Evolutionary conservation across 1,140 invertebrate species (phyloP).

Genomic region (Drosophila lacertosa): DNA sequence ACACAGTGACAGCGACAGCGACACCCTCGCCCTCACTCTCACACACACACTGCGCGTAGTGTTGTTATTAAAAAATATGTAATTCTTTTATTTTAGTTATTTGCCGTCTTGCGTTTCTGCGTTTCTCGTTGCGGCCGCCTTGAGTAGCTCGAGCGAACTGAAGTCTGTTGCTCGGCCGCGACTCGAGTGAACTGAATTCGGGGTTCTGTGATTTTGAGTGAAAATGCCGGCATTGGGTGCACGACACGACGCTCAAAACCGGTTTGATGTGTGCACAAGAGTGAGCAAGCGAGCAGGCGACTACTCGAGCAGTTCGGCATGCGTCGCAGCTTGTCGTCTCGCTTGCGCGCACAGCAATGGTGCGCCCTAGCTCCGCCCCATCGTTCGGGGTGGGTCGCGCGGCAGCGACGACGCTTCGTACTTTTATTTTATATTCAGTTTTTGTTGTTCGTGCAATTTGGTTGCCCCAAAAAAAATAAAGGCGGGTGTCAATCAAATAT

Average conservation of each 20-base stretch:
- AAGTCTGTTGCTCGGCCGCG: conserved; percentile 38
- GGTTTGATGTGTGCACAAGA: conserved; percentile 37
- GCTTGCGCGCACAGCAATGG: conserved; percentile 35
- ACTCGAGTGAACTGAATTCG: conserved; percentile 41
- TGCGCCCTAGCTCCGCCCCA: conserved; percentile 43
- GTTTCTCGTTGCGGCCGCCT: conserved; percentile 46
- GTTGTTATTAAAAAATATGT: neutral
- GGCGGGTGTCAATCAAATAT: conserved; percentile 50
- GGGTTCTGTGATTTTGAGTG: conserved; percentile 53
- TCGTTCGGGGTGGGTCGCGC: conserved; percentile 23
- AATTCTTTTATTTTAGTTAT: no score
- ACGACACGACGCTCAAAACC: conserved; percentile 41
- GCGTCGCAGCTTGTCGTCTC: conserved; percentile 10
- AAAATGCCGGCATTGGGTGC: conserved; percentile 58
- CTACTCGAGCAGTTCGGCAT: conserved; percentile 13
- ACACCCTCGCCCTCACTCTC: neutral
- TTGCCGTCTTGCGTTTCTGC: conserved; percentile 9
- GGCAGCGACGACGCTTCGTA: neutral
- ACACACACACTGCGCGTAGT: conserved; percentile 6
- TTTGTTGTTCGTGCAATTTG: conserved; percentile 4
- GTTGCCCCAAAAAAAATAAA: conserved; percentile 26
- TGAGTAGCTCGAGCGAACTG: conserved; percentile 59
- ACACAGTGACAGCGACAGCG: neutral
- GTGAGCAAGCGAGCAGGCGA: neutral
- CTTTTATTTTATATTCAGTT: conserved; percentile 20